These are phyloP conservation scores for Mesocricetus auratus DNA, from an alignment of 2,113 vertebrate genomes.

Conservation along the genomic window DNA sequence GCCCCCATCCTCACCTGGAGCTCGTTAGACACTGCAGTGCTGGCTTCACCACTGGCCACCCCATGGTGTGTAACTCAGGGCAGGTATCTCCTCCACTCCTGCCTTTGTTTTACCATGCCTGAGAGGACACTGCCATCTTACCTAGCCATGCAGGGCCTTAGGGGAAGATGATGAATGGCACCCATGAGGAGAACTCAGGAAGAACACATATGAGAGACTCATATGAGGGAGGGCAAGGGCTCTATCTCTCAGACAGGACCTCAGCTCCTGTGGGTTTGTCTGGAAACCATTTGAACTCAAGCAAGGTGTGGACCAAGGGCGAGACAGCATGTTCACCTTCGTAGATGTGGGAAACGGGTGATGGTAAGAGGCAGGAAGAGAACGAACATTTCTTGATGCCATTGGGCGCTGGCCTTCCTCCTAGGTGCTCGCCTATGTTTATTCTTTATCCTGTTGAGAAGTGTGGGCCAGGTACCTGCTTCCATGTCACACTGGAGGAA, in stretches of 20 bases:
- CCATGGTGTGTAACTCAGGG: no score
- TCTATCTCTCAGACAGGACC: neutral
- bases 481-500: neutral
- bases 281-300: neutral
- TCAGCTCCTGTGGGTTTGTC: neutral
- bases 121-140: neutral
- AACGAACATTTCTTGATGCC: neutral
- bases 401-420: neutral
- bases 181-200: neutral
- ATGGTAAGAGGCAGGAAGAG: neutral
- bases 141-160: rapidly evolving
- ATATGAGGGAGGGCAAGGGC: neutral
- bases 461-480: neutral
- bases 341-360: neutral
- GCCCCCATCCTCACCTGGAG: no score
- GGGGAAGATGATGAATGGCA: neutral
- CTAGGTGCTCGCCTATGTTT: neutral
- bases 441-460: neutral
- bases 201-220: no score
- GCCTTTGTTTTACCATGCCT: neutral
- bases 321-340: neutral
- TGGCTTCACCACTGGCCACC: rapidly evolving
- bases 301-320: neutral
- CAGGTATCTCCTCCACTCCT: neutral
- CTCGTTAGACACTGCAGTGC: neutral